Conservation (phyloP, 2,113 vertebrate genomes). For the Porphyrio hochstetteri region DNA sequence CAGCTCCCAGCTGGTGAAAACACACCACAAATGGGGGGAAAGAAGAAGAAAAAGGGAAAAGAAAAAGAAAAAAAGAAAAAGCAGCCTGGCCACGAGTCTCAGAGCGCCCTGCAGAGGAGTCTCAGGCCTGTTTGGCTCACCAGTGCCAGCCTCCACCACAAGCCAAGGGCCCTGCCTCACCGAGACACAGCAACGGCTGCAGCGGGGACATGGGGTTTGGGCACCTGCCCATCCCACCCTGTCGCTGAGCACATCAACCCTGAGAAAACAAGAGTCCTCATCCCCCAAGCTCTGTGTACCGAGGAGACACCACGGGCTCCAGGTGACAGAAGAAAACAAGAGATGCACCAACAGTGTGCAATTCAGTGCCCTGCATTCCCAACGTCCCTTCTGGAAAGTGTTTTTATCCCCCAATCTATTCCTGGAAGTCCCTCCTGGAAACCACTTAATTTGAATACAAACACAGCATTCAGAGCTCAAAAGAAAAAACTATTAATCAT, state of each 20-base stretch:
- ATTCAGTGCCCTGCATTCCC: accelerated
- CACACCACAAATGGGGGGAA: no score
- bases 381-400: not conserved
- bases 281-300: accelerated
- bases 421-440: constrained; percentile 31
- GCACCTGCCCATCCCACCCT: not conserved
- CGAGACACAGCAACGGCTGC: not conserved
- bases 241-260: accelerated
- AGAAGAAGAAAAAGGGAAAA: no score
- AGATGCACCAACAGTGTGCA: not conserved
- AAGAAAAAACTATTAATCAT: constrained; percentile 32
- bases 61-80: not conserved
- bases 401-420: not conserved
- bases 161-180: not conserved
- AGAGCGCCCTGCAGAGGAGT: not conserved
- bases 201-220: not conserved
- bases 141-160: accelerated
- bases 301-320: not conserved
- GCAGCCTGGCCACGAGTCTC: no score
- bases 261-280: not conserved
- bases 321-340: not conserved
- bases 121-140: not conserved
- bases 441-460: constrained; percentile 33
- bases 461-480: not conserved
- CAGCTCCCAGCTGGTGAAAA: not conserved